These are phyloP conservation scores for Phanerotoma sp. DNA, from an alignment of 2,888 invertebrate species.

Conservation along the genomic window DNA sequence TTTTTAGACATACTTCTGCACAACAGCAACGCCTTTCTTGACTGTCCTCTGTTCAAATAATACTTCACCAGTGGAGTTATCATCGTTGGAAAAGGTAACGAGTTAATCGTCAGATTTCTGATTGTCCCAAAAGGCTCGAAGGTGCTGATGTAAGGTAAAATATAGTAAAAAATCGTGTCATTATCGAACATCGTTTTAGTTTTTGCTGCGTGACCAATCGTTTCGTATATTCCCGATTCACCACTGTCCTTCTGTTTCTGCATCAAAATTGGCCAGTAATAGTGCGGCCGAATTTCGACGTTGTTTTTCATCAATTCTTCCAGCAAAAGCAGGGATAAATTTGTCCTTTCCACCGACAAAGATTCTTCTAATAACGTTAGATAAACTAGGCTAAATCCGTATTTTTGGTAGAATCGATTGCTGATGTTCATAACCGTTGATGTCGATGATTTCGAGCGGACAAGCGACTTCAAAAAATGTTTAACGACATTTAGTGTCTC, in stretches of 20 bases:
- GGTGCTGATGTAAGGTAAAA: constrained; percentile 62
- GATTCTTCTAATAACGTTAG: constrained; percentile 57
- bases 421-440: constrained; percentile 51
- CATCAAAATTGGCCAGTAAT: constrained; percentile 68
- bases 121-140: constrained; percentile 59
- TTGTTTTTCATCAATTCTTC: constrained; percentile 57
- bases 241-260: constrained; percentile 59
- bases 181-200: constrained; percentile 62
- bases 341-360: constrained; percentile 58
- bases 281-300: constrained; percentile 62
- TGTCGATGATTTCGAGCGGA: constrained; percentile 58
- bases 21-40: constrained; percentile 39
- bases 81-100: constrained; percentile 53
- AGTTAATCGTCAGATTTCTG: constrained; percentile 59
- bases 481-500: constrained; percentile 42
- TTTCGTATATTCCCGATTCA: constrained; percentile 62
- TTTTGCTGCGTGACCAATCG: constrained; percentile 60
- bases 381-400: constrained; percentile 38
- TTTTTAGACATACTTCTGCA: constrained; percentile 53
- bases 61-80: constrained; percentile 60
- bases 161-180: constrained; percentile 62
- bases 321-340: constrained; percentile 59
- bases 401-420: constrained; percentile 38
- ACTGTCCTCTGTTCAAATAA: constrained; percentile 57
- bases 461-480: constrained; percentile 62